Base-by-base conservation (phyloP, 1,140 invertebrate genomes). In the Lucilia sericata region DNA sequence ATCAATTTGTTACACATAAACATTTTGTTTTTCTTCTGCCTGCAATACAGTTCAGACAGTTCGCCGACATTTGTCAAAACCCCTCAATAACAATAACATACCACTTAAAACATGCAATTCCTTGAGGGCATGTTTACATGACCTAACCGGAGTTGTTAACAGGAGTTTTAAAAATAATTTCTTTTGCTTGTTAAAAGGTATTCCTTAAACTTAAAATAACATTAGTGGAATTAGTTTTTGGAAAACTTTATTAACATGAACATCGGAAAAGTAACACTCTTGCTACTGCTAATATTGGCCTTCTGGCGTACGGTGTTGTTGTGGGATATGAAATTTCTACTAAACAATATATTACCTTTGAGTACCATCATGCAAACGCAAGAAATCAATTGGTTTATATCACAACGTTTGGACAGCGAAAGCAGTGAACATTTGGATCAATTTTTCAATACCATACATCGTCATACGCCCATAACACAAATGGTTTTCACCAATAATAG, bases 401-500 rank as follows among this genome's bases (percentile, higher is more conserved):
- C 75, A 5, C 14, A 78, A n/a, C 75, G 13, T 9, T 47, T 78
- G 75, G 36, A 42, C n/a, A 19, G 12, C 1, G 75, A 78, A 47
- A 17, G n/a, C 10, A 10, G 9, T 10, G 36, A 78, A n/a, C 17
- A 78, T 78, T 42, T 78, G 14, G 4, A 78, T 8, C 0, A 78
- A 17, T 78, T 78, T 12, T 42, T 78, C 14, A 14, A 17, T 2
- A 42, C 36, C 9, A 10, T 78, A n/a, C 75, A 78, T 47, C 8
- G 13, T 9, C 17, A 47, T 10, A 47, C 34, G 0, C 17, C 14
- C n/a, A 14, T 78, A 8, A 36, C n/a, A 0, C 89, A 90, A 74
- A 87, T 84, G 4, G 87, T 90, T 10, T 78, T 88, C 0, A 85
- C 47, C n/a, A 87, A 88, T 12, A 78, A 36, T 9, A 85, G 86